Base-by-base conservation (phyloP, 1,140 invertebrate species). In the Bombus polaris region DNA sequence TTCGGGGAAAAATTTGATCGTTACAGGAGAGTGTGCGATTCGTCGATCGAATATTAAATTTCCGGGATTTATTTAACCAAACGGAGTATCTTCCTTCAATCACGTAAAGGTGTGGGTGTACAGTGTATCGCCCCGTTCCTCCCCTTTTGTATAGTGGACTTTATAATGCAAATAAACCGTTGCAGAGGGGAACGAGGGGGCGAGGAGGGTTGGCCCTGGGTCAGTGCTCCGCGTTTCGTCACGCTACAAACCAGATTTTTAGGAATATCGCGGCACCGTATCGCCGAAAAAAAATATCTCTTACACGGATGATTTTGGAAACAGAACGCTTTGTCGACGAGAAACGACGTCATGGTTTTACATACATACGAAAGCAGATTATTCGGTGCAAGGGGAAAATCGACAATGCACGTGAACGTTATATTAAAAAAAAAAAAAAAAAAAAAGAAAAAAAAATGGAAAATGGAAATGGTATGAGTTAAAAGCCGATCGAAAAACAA, bases 141-240 rank as follows among this genome's bases (percentile, higher is more conserved):
- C 47, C 76, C 87, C 71, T 73, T 81, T 83, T 86, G 78, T 83
- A 89, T 80, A 86, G 79, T 62, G 59, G 75, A 89, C 91, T 92
- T 92, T 91, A 92, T 92, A 86, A 92, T 92, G 91, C 90, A 92
- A 92, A 92, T 92, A 92, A 87, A 87, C 83, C 83, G 82, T 77
- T 28, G 57, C 37, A 39, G 77, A 35, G 78, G 25, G 32, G 18
- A 37, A 53, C 18, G 5, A 6, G 47, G 47, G 18, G 35, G 25
- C 9, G 62, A 13, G n/a, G 32, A 28, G n/a, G 22, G n/a, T 37
- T n/a, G 47, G 47, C 25, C 75, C 57, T 39, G 81, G 70, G 76
- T 89, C 72, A 62, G 74, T 77, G 81, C 88, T 87, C 77, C 88
- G 44, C 77, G 84, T 42, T 76, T 73, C 65, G 88, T 89, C 73